Evolutionary conservation across 2,113 vertebrate genomes (phyloP).

Genomic region (Leptobrachium leishanense): DNA sequence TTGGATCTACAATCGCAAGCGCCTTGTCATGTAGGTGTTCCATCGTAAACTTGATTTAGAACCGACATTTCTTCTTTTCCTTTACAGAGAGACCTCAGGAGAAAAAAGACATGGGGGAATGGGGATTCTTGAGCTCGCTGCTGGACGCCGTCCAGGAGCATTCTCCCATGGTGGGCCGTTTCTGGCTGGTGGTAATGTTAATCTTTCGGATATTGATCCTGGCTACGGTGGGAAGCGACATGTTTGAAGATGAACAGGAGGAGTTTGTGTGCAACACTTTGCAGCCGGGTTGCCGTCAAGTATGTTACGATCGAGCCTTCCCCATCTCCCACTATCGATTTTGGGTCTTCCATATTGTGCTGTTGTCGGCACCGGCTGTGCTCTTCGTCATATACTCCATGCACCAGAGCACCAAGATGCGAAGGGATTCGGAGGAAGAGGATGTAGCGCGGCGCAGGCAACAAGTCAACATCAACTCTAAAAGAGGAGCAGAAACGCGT

Average conservation of each 20-base stretch:
- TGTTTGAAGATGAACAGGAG: constrained; percentile 88
- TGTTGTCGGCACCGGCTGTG: constrained; percentile 83
- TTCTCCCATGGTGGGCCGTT: constrained; percentile 85
- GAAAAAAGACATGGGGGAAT: constrained; percentile 77
- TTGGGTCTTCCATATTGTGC: constrained; percentile 91
- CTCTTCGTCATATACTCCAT: constrained; percentile 83
- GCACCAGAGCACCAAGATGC: constrained; percentile 74
- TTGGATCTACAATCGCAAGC: too few species aligned
- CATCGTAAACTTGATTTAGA: too few species aligned
- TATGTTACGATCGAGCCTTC: constrained; percentile 86
- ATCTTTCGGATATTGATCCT: constrained; percentile 88
- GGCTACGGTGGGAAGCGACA: constrained; percentile 84
- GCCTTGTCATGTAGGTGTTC: too few species aligned
- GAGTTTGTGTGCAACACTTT: constrained; percentile 89
- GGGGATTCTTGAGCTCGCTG: constrained; percentile 79
- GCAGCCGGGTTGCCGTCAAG: constrained; percentile 89
- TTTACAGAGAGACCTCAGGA: constrained; percentile 27
- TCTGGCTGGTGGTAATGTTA: constrained; percentile 90
- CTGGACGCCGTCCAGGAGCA: constrained; percentile 80
- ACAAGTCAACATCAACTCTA: background rate
- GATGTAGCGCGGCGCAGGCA: rapidly evolving
- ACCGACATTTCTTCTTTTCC: background rate
- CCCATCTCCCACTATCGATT: constrained; percentile 93
- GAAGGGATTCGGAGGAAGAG: constrained; percentile 17
- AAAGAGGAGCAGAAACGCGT: constrained; percentile 49